Percentiles rank a stretch among this genome's conserved stretches.
Conservation (phyloP, 2,797 vertebrate genomes). For the Mionectes olivaceus region DNA sequence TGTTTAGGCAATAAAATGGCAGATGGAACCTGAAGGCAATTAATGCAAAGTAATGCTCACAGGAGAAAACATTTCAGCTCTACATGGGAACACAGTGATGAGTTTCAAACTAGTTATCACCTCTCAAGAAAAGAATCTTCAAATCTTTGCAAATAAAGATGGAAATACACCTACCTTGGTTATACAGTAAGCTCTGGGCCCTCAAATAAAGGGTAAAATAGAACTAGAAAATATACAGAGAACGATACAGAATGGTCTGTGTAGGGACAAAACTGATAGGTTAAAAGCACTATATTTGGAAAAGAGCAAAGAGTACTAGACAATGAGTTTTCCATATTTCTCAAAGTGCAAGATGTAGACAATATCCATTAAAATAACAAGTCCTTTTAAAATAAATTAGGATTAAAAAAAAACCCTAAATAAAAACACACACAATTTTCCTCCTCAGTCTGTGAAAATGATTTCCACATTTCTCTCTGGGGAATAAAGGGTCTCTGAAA, state of each 20-base stretch:
- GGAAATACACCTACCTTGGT: background rate
- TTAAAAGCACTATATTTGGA: background rate
- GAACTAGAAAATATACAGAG: background rate
- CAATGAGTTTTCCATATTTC: background rate
- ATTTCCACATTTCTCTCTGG: background rate
- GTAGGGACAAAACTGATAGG: fast-evolving
- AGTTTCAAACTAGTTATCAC: background rate
- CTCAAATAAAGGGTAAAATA: background rate
- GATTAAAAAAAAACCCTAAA: background rate
- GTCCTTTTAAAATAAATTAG: background rate
- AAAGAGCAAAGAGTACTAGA: background rate
- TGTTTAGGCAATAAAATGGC: background rate
- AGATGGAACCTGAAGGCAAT: background rate
- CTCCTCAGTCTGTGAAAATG: background rate
- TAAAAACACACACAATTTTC: background rate
- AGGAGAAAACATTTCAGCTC: background rate
- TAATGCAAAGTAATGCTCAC: background rate
- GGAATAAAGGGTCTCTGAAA: background rate
- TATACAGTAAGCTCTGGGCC: background rate
- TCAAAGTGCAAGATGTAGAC: background rate
- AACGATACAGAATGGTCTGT: background rate
- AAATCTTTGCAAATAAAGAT: background rate
- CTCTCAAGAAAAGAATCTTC: background rate
- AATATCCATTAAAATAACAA: background rate
- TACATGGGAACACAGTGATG: background rate